phyloP scores from a whole-genome alignment of 2,113 vertebrate genomes.

The Syngnathus typhle region DNA sequence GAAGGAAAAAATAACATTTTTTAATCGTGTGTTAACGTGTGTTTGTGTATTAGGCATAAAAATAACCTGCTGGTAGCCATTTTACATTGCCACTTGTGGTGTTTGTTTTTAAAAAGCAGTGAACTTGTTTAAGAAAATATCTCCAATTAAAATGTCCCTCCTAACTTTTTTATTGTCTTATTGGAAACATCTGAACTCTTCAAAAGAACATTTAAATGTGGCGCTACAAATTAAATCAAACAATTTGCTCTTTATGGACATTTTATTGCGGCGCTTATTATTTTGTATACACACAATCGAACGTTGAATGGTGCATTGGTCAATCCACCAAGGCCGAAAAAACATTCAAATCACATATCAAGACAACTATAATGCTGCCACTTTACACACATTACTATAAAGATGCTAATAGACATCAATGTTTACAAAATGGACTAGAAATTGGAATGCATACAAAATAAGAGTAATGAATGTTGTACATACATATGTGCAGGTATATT shows the following conservation, averaged over 20 bases:
- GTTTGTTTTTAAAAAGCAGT: too few species aligned
- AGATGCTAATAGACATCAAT: slow-evolving; percentile 60
- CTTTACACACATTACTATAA: slow-evolving; percentile 72
- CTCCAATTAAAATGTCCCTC: background rate
- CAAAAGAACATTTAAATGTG: background rate
- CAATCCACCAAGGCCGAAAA: slow-evolving; percentile 54
- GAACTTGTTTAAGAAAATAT: too few species aligned
- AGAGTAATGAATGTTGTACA: slow-evolving; percentile 65
- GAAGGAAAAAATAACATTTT: too few species aligned
- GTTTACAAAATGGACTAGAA: slow-evolving; percentile 70
- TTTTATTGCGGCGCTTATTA: slow-evolving; percentile 74
- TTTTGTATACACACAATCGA: slow-evolving; percentile 73
- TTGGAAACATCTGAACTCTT: background rate
- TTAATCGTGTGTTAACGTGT: too few species aligned
- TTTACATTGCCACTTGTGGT: too few species aligned
- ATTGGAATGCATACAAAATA: slow-evolving; percentile 56
- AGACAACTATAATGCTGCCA: slow-evolving; percentile 74
- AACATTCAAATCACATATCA: slow-evolving; percentile 75
- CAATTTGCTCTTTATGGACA: slow-evolving; percentile 35
- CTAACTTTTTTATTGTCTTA: background rate
- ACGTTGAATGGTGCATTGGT: slow-evolving; percentile 82
- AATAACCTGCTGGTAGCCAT: too few species aligned
- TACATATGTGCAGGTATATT: slow-evolving; percentile 28
- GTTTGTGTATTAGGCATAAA: too few species aligned
- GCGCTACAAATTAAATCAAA: background rate